Evolutionary conservation across 2,888 invertebrate species (phyloP), one percentile per base, ranked within the genome.

Genomic region (Cryptocheilus praepositus): DNA sequence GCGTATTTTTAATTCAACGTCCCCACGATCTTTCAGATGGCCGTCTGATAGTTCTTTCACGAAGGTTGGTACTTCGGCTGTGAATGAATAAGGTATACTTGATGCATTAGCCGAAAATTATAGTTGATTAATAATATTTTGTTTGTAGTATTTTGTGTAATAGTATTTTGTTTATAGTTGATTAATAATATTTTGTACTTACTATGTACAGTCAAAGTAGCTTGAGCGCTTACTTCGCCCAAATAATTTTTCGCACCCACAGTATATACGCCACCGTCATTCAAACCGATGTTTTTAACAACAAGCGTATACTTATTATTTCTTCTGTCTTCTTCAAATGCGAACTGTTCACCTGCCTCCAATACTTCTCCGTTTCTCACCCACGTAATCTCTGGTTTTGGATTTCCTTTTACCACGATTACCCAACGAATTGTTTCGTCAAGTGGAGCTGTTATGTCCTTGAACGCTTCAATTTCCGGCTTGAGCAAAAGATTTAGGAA

Each of bases 331-430:
- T 92, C 92, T 0, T 91, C 89, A 55, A 93, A 90, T n/a, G 91
- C 91, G 71, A 91, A 90, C 65, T 90, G 90, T 0, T 91, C 90
- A 11, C 91, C 91, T 0, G 92, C 90, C 77, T 92, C 90, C 64
- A 94, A 90, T 22, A 91, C 90, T 67, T 91, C 90, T 15, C 92
- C 93, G 76, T 93, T 92, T 85, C 93, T 94, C 46, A 73, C 70
- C 97, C 98, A 98, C 79, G 94, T 92, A 0, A 99, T 93, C 76
- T 94, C 94, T 1, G 98, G 96, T 73, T 94, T 92, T 0, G 99
- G 99, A 89, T 96, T 96, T 22, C 98, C 97, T 80, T 94, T 93
- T 1, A 98, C 93, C 51, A 94, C 92, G 44, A 95, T 95, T 79
- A 94, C 93, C 86, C 98, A 94, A 70, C 93, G 92, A 22, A 95